phyloP scores from a whole-genome alignment of 2,113 vertebrate genomes.

The Pseudois nayaur region DNA sequence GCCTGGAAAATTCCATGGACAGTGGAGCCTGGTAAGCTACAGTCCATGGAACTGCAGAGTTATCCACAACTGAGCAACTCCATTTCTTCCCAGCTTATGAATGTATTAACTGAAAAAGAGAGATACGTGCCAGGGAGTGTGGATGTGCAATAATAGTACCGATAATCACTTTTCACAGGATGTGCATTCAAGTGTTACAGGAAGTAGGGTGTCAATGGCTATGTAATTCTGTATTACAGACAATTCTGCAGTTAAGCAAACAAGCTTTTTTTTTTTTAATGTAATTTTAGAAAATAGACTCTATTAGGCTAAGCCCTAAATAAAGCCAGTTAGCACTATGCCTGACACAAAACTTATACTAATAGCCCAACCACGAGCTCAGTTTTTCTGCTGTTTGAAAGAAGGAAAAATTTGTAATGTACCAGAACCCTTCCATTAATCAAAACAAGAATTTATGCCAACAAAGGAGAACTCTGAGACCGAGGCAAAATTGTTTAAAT shows the following conservation, averaged over 20 bases:
- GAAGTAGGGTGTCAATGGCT: background rate
- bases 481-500: background rate
- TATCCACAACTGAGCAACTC: background rate
- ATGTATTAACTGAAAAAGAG: background rate
- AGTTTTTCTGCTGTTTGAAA: background rate
- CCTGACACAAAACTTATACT: background rate
- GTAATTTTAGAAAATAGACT: background rate
- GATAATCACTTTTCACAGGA: background rate
- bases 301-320: background rate
- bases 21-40: background rate
- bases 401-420: background rate
- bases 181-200: background rate
- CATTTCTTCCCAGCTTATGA: background rate
- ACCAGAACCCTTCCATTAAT: background rate
- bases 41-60: background rate
- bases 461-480: background rate
- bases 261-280: background rate
- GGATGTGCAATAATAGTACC: background rate
- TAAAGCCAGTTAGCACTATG: background rate
- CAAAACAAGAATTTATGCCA: background rate
- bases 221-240: background rate
- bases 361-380: background rate
- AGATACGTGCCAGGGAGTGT: background rate
- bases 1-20: background rate
- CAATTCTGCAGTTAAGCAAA: background rate